phyloP scores from a whole-genome alignment of 2,888 invertebrate species.

The Sympetrum striolatum region DNA sequence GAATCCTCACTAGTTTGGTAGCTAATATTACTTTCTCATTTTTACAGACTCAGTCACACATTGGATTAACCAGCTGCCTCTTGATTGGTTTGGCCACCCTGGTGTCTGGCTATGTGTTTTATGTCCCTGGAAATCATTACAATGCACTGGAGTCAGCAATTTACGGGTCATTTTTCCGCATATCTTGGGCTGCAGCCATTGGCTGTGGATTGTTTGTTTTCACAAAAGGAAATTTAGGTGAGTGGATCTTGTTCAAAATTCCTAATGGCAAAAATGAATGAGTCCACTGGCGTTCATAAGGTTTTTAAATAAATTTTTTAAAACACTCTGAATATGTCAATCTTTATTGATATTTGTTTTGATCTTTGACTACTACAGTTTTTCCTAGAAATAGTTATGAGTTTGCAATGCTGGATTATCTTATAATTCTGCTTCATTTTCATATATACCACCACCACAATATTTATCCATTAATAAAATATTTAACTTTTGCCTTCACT shows the following conservation, averaged over 20 bases:
- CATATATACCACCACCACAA: no score
- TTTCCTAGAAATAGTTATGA: no score
- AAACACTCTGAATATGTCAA: no score
- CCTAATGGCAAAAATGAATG: no score
- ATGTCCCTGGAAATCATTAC: slow-evolving; percentile 13
- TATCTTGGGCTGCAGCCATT: slow-evolving; percentile 12
- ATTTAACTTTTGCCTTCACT: no score
- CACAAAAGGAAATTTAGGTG: slow-evolving; percentile 18
- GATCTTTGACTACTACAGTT: no score
- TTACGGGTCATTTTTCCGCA: slow-evolving; percentile 8
- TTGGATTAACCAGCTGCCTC: slow-evolving; percentile 26
- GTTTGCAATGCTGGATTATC: no score
- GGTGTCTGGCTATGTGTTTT: slow-evolving; percentile 19
- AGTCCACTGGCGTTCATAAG: no score
- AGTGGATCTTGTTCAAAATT: background rate
- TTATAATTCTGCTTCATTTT: no score
- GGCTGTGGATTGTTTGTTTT: slow-evolving; percentile 26
- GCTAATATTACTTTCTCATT: background rate
- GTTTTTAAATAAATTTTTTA: no score
- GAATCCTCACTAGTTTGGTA: background rate
- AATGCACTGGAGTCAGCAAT: slow-evolving; percentile 27
- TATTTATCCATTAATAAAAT: no score
- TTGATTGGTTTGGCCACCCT: background rate
- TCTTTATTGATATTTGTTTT: no score
- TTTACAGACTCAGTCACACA: slow-evolving; percentile 4